These are phyloP conservation scores for Hemichromis elongatus DNA, from an alignment of 2,113 vertebrate species.

Conservation along the genomic window DNA sequence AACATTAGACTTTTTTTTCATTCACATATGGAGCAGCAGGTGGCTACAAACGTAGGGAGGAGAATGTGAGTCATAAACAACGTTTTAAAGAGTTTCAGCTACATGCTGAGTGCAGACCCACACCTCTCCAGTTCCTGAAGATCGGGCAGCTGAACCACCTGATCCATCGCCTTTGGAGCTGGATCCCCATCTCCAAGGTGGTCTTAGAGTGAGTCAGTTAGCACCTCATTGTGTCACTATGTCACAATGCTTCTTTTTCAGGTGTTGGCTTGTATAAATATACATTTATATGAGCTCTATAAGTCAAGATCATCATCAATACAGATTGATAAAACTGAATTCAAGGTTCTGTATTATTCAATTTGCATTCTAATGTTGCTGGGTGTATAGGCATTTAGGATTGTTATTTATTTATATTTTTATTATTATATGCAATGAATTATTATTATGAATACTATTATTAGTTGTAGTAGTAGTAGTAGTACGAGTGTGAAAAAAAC, in stretches of 20 bases:
- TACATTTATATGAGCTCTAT: neutral
- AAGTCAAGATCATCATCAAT: neutral
- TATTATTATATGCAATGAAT: neutral
- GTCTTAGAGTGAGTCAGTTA: neutral
- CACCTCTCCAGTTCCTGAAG: neutral
- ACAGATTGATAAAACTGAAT: neutral
- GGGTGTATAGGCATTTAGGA: neutral
- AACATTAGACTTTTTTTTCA: neutral
- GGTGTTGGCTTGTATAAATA: neutral
- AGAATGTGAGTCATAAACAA: neutral
- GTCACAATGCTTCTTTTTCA: neutral
- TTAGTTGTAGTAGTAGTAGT: neutral
- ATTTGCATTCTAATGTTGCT: neutral
- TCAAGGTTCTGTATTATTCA: neutral
- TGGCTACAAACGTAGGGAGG: neutral
- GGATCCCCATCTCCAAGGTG: neutral
- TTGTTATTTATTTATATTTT: neutral
- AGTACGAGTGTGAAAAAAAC: too few species aligned
- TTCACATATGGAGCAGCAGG: neutral
- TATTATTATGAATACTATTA: accelerated
- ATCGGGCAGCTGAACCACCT: neutral
- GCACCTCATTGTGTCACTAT: neutral
- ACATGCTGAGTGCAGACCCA: neutral
- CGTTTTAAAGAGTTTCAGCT: neutral
- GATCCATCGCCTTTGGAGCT: neutral